These are phyloP conservation scores for Liposcelis brunnea DNA, from an alignment of 2,888 invertebrate genomes.

Conservation along the genomic window DNA sequence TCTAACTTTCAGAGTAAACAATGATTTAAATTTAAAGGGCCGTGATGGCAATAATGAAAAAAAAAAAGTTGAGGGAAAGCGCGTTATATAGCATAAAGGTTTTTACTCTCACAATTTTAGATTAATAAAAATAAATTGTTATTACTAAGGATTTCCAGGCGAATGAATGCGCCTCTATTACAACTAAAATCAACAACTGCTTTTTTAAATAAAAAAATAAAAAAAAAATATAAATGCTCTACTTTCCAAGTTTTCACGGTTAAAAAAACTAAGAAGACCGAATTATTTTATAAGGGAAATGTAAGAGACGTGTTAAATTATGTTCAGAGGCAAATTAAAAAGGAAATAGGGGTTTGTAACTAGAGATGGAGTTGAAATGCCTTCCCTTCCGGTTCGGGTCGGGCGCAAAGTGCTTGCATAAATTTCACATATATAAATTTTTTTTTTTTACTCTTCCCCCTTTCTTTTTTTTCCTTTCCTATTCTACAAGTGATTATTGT, in stretches of 20 bases:
- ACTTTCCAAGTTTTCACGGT: slow-evolving; percentile 2
- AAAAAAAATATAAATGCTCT: slow-evolving; percentile 8
- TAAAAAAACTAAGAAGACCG: not conserved
- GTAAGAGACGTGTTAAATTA: too few relatives aligned
- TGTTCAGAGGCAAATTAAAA: too few relatives aligned
- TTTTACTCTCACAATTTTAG: slow-evolving; percentile 6
- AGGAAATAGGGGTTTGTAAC: too few relatives aligned
- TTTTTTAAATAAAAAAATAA: slow-evolving; percentile 7
- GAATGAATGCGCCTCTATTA: slow-evolving; percentile 9
- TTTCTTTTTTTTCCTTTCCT: not conserved
- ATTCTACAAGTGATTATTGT: too few relatives aligned
- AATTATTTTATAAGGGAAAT: too few relatives aligned
- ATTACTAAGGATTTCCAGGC: slow-evolving; percentile 9
- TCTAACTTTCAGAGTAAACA: slow-evolving; percentile 3
- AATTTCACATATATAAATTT: slow-evolving; percentile 5
- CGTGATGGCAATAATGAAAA: slow-evolving; percentile 1
- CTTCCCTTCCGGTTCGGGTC: not conserved
- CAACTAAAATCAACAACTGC: slow-evolving; percentile 8
- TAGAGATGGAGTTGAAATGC: slow-evolving; percentile 1
- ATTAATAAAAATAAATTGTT: slow-evolving; percentile 10
- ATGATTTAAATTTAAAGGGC: slow-evolving; percentile 2
- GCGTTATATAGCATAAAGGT: not conserved
- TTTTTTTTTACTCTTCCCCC: not conserved
- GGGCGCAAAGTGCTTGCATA: slow-evolving; percentile 9
- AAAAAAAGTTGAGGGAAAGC: slow-evolving; percentile 3